Percentiles rank a stretch among this genome's conserved stretches.
Conservation (phyloP, 2,888 invertebrate species). For the Phengaris arion region DNA sequence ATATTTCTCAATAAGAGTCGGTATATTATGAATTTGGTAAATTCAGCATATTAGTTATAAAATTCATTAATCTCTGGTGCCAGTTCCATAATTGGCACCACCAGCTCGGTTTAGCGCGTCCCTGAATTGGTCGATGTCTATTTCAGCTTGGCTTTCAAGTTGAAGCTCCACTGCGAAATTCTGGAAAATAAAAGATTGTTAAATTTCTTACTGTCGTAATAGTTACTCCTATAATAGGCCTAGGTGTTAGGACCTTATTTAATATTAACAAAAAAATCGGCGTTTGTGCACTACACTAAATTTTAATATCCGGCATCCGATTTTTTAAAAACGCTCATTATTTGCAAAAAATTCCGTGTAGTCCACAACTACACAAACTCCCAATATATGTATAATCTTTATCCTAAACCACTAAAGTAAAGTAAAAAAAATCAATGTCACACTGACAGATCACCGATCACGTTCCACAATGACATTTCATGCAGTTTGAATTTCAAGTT, state of each 20-base stretch:
- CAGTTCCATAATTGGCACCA: conserved; percentile 90
- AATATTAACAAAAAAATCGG: too few relatives aligned
- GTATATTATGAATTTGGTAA: conserved; percentile 20
- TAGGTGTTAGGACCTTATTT: too few relatives aligned
- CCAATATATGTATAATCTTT: too few relatives aligned
- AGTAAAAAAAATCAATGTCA: background rate
- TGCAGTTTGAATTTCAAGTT: conserved; percentile 30
- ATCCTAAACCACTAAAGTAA: background rate
- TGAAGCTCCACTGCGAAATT: conserved; percentile 89
- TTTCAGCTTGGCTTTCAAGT: conserved; percentile 83
- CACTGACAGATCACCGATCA: background rate
- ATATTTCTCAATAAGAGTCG: conserved; percentile 12
- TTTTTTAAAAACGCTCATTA: background rate
- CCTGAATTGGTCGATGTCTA: conserved; percentile 84
- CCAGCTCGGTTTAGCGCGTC: conserved; percentile 85
- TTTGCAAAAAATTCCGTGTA: too few relatives aligned
- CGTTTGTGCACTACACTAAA: too few relatives aligned
- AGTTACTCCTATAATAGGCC: too few relatives aligned
- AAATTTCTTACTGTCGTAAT: too few relatives aligned
- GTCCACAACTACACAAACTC: too few relatives aligned
- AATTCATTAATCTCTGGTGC: conserved; percentile 82
- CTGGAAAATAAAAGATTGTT: conserved; percentile 57
- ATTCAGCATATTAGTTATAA: conserved; percentile 11
- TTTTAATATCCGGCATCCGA: too few relatives aligned
- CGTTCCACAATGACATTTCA: background rate